Evolutionary conservation across 2,797 vertebrate genomes (phyloP).

Genomic region (Ficedula albicollis): DNA sequence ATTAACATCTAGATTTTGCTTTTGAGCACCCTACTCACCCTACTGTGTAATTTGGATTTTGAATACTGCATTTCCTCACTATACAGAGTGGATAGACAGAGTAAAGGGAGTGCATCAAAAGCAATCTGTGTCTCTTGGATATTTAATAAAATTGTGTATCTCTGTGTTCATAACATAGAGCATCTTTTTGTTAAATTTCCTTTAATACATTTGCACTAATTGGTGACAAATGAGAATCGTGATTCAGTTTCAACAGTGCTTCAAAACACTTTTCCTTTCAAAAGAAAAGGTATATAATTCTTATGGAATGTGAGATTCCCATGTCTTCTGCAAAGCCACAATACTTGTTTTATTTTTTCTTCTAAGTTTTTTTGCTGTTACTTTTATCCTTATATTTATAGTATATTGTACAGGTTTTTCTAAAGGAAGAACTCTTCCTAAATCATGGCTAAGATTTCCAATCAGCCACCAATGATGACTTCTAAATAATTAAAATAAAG

Average conservation of each 20-base stretch:
- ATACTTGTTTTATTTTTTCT: not conserved
- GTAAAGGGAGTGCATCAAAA: not conserved
- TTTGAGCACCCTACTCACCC: not conserved
- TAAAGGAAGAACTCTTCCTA: not conserved
- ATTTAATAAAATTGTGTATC: not conserved
- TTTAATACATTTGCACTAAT: not conserved
- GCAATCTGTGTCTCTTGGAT: not conserved
- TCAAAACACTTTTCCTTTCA: not conserved
- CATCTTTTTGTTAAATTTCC: not conserved
- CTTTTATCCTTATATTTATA: not conserved
- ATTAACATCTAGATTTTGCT: not conserved
- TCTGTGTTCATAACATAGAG: not conserved
- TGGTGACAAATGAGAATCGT: not conserved
- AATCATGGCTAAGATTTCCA: not conserved
- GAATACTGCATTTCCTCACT: not conserved
- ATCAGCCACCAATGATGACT: not conserved
- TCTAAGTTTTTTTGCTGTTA: not conserved
- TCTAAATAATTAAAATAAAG: not conserved
- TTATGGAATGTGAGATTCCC: not conserved
- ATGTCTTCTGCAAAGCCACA: not conserved
- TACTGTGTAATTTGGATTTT: not conserved
- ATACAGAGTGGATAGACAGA: not conserved
- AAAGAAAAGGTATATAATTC: not conserved
- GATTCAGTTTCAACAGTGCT: not conserved
- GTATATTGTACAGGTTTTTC: not conserved